Conservation (phyloP, 2,888 invertebrate genomes). For the Scelioninae gen. 1 region DNA sequence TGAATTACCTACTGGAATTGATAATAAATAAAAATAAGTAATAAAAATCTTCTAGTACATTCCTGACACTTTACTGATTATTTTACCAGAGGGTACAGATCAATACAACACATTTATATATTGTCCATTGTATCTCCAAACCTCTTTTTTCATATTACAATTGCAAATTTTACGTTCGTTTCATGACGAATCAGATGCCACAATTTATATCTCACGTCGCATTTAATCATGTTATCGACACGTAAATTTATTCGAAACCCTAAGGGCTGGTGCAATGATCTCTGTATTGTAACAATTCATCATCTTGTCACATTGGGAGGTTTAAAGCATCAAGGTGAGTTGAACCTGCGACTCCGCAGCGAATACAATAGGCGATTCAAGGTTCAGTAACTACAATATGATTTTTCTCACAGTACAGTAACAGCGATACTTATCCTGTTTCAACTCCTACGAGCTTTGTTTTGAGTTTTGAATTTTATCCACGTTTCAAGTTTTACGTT, state of each 20-base stretch:
- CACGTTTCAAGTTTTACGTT: not conserved
- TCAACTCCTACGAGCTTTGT: slow-evolving; percentile 76
- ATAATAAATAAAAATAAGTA: too few species aligned
- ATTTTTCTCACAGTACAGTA: slow-evolving; percentile 75
- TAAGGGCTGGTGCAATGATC: slow-evolving; percentile 74
- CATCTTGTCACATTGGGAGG: slow-evolving; percentile 83
- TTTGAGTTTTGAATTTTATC: slow-evolving; percentile 61
- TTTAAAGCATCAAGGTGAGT: slow-evolving; percentile 79
- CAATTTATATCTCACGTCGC: slow-evolving; percentile 26
- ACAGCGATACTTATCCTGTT: slow-evolving; percentile 77
- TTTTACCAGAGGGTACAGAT: slow-evolving; percentile 3
- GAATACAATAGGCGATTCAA: slow-evolving; percentile 80
- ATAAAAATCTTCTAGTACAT: not conserved
- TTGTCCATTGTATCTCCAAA: slow-evolving; percentile 36
- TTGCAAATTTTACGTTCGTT: slow-evolving; percentile 45
- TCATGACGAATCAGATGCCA: slow-evolving; percentile 49
- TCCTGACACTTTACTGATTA: slow-evolving; percentile 23
- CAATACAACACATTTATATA: slow-evolving; percentile 37
- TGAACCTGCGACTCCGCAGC: slow-evolving; percentile 78
- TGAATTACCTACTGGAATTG: too few species aligned
- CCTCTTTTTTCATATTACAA: slow-evolving; percentile 45
- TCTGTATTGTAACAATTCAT: slow-evolving; percentile 80
- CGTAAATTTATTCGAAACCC: slow-evolving; percentile 75
- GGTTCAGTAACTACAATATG: slow-evolving; percentile 78
- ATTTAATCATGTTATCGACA: slow-evolving; percentile 67